A percentile compares a stretch with the other conserved stretches of the same genome.
Conservation (phyloP, 64 coral and sea anemone genomes). For the Exaiptasia diaphana region DNA sequence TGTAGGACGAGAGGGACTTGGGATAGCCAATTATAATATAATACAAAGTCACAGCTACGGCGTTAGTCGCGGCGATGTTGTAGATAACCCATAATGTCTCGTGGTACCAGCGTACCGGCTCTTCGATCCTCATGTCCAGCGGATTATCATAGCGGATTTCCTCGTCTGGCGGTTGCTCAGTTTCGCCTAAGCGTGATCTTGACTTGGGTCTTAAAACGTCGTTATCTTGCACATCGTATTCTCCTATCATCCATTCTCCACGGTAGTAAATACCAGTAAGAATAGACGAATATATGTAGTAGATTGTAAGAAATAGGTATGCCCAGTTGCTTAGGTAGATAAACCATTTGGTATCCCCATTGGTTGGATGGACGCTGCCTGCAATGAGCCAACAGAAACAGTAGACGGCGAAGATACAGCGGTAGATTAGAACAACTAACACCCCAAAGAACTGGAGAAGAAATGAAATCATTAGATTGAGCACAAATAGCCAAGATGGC, state of each 20-base stretch:
- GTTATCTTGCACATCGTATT: constrained; percentile 48
- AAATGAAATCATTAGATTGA: neutral
- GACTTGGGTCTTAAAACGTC: neutral
- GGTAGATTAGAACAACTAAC: constrained; percentile 38
- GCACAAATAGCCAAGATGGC: neutral
- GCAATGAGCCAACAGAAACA: constrained; percentile 71
- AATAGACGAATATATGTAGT: constrained; percentile 52
- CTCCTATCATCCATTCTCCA: constrained; percentile 51
- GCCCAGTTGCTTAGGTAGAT: constrained; percentile 89
- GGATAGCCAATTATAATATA: constrained; percentile 31
- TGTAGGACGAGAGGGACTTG: neutral
- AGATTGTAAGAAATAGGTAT: constrained; percentile 62
- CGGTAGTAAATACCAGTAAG: constrained; percentile 49
- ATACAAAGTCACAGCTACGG: constrained; percentile 18
- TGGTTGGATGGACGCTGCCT: constrained; percentile 47
- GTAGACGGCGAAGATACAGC: constrained; percentile 56
- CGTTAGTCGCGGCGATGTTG: constrained; percentile 57
- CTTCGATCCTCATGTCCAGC: constrained; percentile 15
- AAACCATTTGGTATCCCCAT: constrained; percentile 79
- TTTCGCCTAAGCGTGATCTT: neutral
- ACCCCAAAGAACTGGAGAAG: constrained; percentile 34
- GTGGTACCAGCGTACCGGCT: constrained; percentile 48
- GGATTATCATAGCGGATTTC: neutral
- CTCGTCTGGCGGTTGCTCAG: neutral
- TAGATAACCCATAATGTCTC: constrained; percentile 65